Percentiles rank a stretch among this genome's conserved stretches.
These are phyloP conservation scores for Deroptyus accipitrinus DNA, from an alignment of 2,113 vertebrate genomes.

Conservation along the genomic window DNA sequence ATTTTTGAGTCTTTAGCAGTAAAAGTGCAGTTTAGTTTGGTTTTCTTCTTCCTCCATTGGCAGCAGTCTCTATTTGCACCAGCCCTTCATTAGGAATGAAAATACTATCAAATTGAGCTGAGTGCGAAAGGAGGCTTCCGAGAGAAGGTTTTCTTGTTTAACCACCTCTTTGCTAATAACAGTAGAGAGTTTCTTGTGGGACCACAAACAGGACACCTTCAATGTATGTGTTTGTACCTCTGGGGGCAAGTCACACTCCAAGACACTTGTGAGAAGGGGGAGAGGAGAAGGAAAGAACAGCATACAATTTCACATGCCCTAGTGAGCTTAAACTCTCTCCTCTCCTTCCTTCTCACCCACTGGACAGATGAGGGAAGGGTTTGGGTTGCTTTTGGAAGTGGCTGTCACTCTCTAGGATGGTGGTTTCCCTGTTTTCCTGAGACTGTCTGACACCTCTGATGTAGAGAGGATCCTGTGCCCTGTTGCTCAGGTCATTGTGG, in stretches of 20 bases:
- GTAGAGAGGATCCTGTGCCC: not conserved
- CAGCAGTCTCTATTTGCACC: not conserved
- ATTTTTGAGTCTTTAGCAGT: not conserved
- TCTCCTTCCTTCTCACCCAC: not conserved
- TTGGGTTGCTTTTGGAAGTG: not conserved
- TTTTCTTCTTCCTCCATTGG: not conserved
- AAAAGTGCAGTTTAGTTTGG: not conserved
- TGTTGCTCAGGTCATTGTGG: fast-evolving
- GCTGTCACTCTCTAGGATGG: not conserved
- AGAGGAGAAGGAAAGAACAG: not conserved
- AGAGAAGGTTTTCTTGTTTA: not conserved
- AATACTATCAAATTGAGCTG: not conserved
- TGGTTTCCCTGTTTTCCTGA: not conserved
- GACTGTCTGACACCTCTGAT: not conserved
- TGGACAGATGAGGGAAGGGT: not conserved
- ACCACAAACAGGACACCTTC: not conserved
- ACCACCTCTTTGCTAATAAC: not conserved
- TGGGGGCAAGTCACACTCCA: not conserved
- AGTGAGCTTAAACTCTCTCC: not conserved
- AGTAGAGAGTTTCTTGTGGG: not conserved
- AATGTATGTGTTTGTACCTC: not conserved
- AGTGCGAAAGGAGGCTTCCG: not conserved
- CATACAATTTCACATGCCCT: not conserved
- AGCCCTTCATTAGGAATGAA: not conserved
- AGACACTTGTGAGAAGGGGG: not conserved